phyloP scores from a whole-genome alignment of 2,113 vertebrate genomes.

The Channa maculata region DNA sequence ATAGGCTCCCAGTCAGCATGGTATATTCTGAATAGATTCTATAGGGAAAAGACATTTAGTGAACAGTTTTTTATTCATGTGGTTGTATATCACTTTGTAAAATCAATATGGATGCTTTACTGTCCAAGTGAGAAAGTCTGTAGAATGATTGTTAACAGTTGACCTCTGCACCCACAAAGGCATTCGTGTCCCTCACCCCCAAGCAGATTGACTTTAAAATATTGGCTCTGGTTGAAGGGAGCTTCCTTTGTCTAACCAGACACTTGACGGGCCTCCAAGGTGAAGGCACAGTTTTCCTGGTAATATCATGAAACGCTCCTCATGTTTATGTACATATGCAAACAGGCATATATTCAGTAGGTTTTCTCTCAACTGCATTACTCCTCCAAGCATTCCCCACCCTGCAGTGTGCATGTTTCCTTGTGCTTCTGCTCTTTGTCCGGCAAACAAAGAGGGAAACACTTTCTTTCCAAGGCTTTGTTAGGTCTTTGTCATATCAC shows the following conservation, averaged over 20 bases:
- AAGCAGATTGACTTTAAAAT: background rate
- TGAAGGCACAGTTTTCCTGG: background rate
- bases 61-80: too few relatives aligned
- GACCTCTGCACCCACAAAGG: background rate
- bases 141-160: too few relatives aligned
- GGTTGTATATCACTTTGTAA: too few relatives aligned
- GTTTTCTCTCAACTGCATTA: too few relatives aligned
- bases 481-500: background rate
- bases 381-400: too few relatives aligned
- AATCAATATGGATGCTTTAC: background rate
- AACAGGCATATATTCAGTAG: background rate
- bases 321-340: background rate
- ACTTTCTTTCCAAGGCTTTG: constrained; percentile 12
- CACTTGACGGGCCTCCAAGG: background rate
- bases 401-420: background rate
- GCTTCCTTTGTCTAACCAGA: background rate
- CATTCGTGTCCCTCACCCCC: background rate
- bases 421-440: constrained; percentile 35
- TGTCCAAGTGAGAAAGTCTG: too few relatives aligned
- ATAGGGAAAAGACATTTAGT: too few relatives aligned
- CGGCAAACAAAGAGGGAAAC: constrained; percentile 41
- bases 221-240: background rate
- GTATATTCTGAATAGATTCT: too few relatives aligned
- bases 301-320: background rate
- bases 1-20: too few relatives aligned